A percentile compares a stretch with the other conserved stretches of the same genome.
Conservation (phyloP, 2,797 vertebrate genomes). For the Delichon dasypus region DNA sequence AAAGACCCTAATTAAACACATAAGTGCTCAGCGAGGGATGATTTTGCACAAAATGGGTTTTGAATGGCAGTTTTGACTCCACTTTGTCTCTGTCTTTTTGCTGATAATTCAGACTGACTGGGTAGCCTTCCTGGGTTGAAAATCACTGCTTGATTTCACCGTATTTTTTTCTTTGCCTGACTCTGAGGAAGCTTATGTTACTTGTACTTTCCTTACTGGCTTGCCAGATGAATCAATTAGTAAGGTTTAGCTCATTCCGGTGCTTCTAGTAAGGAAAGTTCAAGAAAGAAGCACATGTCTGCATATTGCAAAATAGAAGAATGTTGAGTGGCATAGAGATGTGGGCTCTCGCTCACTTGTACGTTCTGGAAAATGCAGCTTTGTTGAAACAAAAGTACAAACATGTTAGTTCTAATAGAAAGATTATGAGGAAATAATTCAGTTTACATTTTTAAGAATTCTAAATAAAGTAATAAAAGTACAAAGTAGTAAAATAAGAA, state of each 20-base stretch:
- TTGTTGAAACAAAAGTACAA: not conserved
- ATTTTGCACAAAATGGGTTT: not conserved
- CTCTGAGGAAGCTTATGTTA: not conserved
- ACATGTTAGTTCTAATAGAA: not conserved
- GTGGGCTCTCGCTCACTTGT: not conserved
- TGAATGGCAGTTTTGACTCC: not conserved
- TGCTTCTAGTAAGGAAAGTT: not conserved
- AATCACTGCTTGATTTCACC: not conserved
- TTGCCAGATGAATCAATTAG: not conserved
- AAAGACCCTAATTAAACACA: not conserved
- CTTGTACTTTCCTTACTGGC: not conserved
- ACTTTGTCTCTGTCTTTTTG: not conserved
- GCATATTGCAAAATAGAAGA: not conserved
- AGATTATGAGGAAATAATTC: not conserved
- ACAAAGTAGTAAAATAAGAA: not conserved
- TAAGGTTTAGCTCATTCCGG: not conserved
- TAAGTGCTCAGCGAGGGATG: fast-evolving
- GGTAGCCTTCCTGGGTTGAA: not conserved
- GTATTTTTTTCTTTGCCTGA: not conserved
- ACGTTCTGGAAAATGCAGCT: not conserved
- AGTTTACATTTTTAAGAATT: not conserved
- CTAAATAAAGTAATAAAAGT: not conserved
- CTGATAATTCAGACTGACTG: not conserved
- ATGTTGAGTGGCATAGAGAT: not conserved
- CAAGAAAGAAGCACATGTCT: not conserved